A percentile compares a stretch with the other conserved stretches of the same genome.
These are phyloP conservation scores for Clinocottus analis DNA, from an alignment of 2,113 vertebrate species.

Conservation along the genomic window DNA sequence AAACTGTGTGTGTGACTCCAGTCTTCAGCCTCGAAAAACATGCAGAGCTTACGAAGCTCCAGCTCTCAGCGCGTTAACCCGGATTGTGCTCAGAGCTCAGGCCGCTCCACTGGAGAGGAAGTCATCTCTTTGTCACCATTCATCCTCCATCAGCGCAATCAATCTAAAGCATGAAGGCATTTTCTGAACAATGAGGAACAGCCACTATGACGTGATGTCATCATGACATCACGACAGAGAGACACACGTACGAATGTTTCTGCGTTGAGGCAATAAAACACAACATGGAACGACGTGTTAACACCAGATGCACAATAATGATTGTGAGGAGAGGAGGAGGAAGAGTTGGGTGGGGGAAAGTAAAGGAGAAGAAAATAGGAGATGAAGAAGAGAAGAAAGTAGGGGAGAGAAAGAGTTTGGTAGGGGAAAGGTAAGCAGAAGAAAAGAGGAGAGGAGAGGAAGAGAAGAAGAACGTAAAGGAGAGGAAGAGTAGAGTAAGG, in stretches of 20 bases:
- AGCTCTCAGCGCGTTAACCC: too few relatives aligned
- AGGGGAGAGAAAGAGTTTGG: not conserved
- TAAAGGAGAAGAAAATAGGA: not conserved
- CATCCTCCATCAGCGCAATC: constrained; percentile 6
- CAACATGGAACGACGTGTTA: not conserved
- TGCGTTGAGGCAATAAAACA: not conserved
- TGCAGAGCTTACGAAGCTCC: too few relatives aligned
- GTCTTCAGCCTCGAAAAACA: too few relatives aligned
- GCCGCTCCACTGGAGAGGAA: too few relatives aligned
- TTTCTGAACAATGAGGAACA: constrained; percentile 1
- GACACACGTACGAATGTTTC: constrained; percentile 3
- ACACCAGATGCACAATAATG: constrained; percentile 35
- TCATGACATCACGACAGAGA: not conserved
- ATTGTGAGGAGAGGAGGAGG: constrained; percentile 9
- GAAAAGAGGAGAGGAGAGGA: not conserved
- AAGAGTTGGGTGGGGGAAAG: not conserved
- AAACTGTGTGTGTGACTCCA: too few relatives aligned
- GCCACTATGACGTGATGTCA: constrained; percentile 12
- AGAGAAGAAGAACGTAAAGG: not conserved
- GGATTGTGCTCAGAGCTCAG: too few relatives aligned
- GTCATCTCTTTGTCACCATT: not conserved
- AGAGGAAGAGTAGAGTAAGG: not conserved
- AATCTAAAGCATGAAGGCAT: not conserved
- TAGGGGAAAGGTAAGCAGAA: not conserved
- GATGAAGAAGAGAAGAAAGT: not conserved